Evolutionary conservation across 1,140 invertebrate species (phyloP).

Genomic region (Pseudomyrmex sp.): DNA sequence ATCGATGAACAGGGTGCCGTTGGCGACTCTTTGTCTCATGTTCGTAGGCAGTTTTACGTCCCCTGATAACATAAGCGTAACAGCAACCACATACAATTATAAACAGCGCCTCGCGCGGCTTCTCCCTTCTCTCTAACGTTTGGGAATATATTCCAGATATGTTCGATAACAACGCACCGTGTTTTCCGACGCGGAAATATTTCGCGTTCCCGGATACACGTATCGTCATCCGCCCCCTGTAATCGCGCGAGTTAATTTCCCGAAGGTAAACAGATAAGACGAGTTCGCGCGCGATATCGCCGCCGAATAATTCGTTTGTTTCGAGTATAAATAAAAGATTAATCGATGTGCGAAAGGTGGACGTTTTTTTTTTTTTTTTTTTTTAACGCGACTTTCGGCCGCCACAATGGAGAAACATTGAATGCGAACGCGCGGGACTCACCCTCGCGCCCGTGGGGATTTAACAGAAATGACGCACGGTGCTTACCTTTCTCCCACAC

Average conservation of each 20-base stretch:
- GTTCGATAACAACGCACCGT: background rate
- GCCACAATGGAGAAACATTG: slow-evolving; percentile 31
- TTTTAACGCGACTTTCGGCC: slow-evolving; percentile 1
- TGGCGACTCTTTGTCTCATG: slow-evolving; percentile 88
- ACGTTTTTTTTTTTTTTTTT: background rate
- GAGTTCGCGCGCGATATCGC: background rate
- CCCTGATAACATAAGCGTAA: slow-evolving; percentile 81
- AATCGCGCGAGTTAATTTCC: slow-evolving; percentile 21
- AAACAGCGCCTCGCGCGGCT: no score
- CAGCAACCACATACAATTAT: background rate
- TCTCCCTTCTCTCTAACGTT: background rate
- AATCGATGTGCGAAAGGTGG: slow-evolving; percentile 11
- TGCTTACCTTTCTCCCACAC: slow-evolving; percentile 89
- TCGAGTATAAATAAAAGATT: background rate
- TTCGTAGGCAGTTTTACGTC: slow-evolving; percentile 88
- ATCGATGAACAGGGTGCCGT: slow-evolving; percentile 88
- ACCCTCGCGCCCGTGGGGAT: slow-evolving; percentile 41
- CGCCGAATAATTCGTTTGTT: background rate
- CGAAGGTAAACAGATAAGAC: slow-evolving; percentile 5
- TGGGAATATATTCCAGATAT: slow-evolving; percentile 12
- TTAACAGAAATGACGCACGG: slow-evolving; percentile 53
- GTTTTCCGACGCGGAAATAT: background rate
- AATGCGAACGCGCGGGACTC: slow-evolving; percentile 1
- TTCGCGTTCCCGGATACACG: background rate
- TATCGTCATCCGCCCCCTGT: background rate